Evolutionary conservation across 2,888 invertebrate species (phyloP).

Genomic region (Adelognathus sp.): DNA sequence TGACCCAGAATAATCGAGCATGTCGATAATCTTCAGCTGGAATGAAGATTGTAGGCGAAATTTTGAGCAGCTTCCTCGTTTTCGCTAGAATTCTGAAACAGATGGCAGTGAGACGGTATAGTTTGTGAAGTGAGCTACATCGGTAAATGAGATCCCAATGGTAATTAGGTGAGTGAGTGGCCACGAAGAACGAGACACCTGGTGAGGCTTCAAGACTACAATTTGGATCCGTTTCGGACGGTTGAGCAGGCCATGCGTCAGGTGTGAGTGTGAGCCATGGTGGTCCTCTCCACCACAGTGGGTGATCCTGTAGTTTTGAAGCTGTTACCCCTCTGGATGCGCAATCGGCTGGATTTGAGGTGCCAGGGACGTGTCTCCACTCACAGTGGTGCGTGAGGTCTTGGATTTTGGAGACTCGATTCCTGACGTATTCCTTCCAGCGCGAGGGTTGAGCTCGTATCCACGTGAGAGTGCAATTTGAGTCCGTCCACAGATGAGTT

Average conservation of each 20-base stretch:
- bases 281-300: constrained; percentile 40
- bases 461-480: constrained; percentile 45
- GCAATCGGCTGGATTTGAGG: constrained; percentile 57
- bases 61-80: no score
- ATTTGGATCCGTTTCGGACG: no score
- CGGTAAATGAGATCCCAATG: no score
- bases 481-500: constrained; percentile 55
- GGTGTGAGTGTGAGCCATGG: neutral
- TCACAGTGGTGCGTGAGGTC: constrained; percentile 45
- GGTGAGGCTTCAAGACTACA: no score
- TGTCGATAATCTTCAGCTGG: no score
- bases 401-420: constrained; percentile 53
- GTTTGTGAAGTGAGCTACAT: no score
- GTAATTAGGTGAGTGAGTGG: no score
- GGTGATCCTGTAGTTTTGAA: constrained; percentile 15
- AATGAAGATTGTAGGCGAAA: no score
- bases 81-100: no score
- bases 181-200: no score
- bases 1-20: no score
- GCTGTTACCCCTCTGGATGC: constrained; percentile 53
- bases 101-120: no score
- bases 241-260: constrained; percentile 2
- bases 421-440: constrained; percentile 59
- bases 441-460: constrained; percentile 46
- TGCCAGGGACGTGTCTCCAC: constrained; percentile 55